Evolutionary conservation across 2,113 vertebrate genomes (phyloP).

Genomic region (Ammodytes marinus): DNA sequence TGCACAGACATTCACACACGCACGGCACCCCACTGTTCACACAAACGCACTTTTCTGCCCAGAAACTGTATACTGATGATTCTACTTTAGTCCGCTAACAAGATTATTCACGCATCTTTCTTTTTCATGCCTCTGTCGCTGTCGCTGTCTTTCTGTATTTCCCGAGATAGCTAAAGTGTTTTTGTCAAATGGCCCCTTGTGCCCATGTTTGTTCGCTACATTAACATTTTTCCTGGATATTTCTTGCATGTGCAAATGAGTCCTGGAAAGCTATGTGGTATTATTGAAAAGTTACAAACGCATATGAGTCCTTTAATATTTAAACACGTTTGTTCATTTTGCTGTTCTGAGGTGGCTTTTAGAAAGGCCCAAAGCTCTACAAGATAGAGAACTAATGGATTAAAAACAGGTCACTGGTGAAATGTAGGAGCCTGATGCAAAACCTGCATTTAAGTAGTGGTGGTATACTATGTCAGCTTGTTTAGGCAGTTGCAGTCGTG

Average conservation of each 20-base stretch:
- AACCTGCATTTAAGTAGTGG: slow-evolving; percentile 1
- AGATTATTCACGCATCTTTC: slow-evolving; percentile 47
- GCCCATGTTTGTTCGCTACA: not conserved
- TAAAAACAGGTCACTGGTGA: slow-evolving; percentile 20
- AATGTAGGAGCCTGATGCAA: slow-evolving; percentile 7
- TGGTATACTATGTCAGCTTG: slow-evolving; percentile 20
- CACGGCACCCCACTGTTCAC: not conserved
- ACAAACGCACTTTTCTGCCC: slow-evolving; percentile 24
- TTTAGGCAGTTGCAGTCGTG: slow-evolving; percentile 46
- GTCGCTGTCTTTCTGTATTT: slow-evolving; percentile 2
- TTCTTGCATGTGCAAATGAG: not conserved
- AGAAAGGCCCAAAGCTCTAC: not conserved
- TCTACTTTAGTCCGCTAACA: slow-evolving; percentile 28
- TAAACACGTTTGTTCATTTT: not conserved
- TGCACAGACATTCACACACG: not conserved
- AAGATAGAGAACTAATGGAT: not conserved
- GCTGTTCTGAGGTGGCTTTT: not conserved
- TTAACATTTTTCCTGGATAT: slow-evolving; percentile 12
- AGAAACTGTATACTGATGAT: slow-evolving; percentile 43
- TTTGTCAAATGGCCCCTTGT: not conserved
- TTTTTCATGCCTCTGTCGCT: slow-evolving; percentile 24
- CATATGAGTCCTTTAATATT: not conserved
- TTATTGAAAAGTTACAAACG: not conserved
- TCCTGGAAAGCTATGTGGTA: not conserved
- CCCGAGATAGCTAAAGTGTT: not conserved